Conservation (phyloP, 37 sponge, comb jelly and placozoan species). For the Cliona cf. orientalis region DNA sequence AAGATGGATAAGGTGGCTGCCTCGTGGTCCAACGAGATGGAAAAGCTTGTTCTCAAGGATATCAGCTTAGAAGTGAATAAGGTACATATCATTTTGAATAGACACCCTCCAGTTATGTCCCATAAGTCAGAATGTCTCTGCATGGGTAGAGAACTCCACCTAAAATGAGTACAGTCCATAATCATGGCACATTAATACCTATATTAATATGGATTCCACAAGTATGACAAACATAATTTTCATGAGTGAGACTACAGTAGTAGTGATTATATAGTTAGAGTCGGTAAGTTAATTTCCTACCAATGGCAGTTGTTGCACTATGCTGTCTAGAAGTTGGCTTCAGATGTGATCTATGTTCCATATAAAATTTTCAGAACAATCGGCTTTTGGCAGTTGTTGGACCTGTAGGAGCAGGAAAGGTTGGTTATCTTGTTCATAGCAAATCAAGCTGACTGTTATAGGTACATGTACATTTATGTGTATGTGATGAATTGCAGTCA, state of each 20-base stretch:
- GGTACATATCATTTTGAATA: too few species aligned
- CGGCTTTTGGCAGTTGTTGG: constrained; percentile 57
- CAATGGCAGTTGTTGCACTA: too few species aligned
- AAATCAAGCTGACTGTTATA: background rate
- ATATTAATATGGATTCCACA: too few species aligned
- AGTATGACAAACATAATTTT: too few species aligned
- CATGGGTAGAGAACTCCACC: too few species aligned
- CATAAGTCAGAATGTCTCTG: too few species aligned
- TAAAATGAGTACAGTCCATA: too few species aligned
- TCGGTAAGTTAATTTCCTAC: too few species aligned
- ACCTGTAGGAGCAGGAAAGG: constrained; percentile 68
- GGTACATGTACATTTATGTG: background rate
- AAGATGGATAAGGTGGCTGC: constrained; percentile 4
- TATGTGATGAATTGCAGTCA: constrained; percentile 18
- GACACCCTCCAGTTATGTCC: background rate
- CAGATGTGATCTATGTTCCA: background rate
- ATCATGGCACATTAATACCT: too few species aligned
- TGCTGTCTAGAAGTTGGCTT: background rate
- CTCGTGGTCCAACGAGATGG: constrained; percentile 25
- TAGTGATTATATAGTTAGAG: too few species aligned
- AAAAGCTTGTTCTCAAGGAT: constrained; percentile 26
- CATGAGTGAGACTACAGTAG: too few species aligned
- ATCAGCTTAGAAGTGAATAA: constrained; percentile 29
- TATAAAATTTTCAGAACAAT: background rate
- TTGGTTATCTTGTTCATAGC: too few species aligned